Base-by-base conservation (phyloP, 2,888 invertebrate genomes). In the Acrobeloides nanus region DNA sequence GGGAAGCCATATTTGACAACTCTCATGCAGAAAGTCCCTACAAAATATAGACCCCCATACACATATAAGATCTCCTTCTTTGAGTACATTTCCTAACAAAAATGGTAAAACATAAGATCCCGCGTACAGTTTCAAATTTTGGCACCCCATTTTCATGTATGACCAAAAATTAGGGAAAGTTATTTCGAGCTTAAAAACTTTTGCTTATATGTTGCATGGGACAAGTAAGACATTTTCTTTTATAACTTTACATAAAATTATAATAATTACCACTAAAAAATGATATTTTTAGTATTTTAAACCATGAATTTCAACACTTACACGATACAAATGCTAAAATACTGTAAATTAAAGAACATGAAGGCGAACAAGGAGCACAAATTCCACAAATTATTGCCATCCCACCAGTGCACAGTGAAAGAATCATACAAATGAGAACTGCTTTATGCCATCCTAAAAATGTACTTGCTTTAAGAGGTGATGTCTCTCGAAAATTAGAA, bases 381-480 rank as follows among this genome's bases (percentile, higher is more conserved):
- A 71, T 52, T 4, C 70, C 70, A 23, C 57, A 61, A 21, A 62
- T 51, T 17, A 70, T 44, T 2, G 67, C 58, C 6, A 70, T 37
- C 4, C 53, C 48, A 12, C 62, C 64, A 12, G 67, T 50, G 26
- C 58, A 20, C 12, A 72, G 57, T 10, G 71, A 64, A 25, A 59
- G 46, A 3, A 62, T 43, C 54, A 70, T 67, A 49, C 58, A 66
- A n/a, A 59, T 59, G 5, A 70, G 52, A 3, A 64, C 62, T 18
- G 64, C 64, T 42, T 70, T 70, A 54, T 70, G 71, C 70, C 70
- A 70, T 26, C 60, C 68, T 68, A 42, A 47, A 64, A 54, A 2
- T 12, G 6, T 17, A 1, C 26, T 47, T 34, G 17, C 15, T 39
- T 40, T 39, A 10, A 12, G 32, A 38, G n/a, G n/a, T n/a, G n/a